Conservation (phyloP, 2,888 invertebrate genomes). For the Hirtodrosophila confusa region DNA sequence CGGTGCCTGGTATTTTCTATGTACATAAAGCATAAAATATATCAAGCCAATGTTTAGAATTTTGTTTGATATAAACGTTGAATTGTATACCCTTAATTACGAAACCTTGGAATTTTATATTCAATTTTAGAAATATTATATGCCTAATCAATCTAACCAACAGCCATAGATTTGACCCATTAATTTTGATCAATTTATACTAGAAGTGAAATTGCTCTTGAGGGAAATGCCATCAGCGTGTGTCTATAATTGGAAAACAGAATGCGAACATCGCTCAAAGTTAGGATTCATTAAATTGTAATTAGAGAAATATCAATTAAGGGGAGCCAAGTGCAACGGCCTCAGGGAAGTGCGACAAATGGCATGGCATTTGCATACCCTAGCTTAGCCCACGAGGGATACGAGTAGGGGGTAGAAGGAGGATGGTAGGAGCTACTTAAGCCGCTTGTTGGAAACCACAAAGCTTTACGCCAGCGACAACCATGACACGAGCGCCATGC, state of each 20-base stretch:
- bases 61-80: no score
- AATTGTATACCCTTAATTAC: no score
- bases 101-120: no score
- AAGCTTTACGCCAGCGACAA: constrained; percentile 40
- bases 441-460: constrained; percentile 52
- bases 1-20: no score
- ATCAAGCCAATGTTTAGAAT: no score
- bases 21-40: no score
- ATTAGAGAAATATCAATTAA: constrained; percentile 40
- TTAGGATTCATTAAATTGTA: constrained; percentile 28
- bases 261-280: constrained; percentile 1
- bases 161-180: no score
- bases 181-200: no score
- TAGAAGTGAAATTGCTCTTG: no score
- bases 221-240: no score
- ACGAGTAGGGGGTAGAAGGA: neutral
- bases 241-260: neutral
- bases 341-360: constrained; percentile 19
- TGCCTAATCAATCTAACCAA: no score
- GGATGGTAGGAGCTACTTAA: constrained; percentile 42
- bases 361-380: constrained; percentile 33
- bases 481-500: constrained; percentile 38
- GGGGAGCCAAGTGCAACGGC: constrained; percentile 3
- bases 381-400: neutral
- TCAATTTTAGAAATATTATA: no score